Base-by-base conservation (phyloP, 2,797 vertebrate species). In the Salmo trutta region DNA sequence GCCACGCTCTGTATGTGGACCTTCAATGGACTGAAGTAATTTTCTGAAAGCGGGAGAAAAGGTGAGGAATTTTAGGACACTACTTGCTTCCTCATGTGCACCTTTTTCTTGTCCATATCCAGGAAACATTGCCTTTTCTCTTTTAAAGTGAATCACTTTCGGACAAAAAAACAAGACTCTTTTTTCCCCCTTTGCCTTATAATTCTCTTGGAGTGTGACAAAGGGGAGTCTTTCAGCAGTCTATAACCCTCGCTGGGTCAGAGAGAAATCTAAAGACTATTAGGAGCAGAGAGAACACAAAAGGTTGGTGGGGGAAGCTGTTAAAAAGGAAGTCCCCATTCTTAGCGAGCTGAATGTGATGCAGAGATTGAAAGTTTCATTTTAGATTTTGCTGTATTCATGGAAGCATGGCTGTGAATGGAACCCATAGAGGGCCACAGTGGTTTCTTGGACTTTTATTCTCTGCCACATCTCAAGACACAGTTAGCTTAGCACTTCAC, bases 351-450 rank as follows among this genome's bases (percentile, higher is more conserved):
- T 93, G 41, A 47, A 47, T 47, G 41, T 47, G 41, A 47, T 47
- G 90, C 82, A 86, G 93, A 95, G 95, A 96, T 96, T 93, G 95
- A 94, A 95, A 95, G 92, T 95, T 95, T 95, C 92, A 92, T 95
- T 95, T 94, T 91, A 94, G 94, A 92, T 95, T 94, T 95, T 93
- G 93, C 91, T 77, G 93, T 95, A 95, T 96, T 96, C 95, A 95
- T 95, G 91, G 93, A 91, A 86, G 91, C 69, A 88, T 81, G 84
- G 86, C 85, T 33, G 69, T 94, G 94, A 95, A 95, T 93, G 85
- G 93, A 88, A 84, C 87, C 81, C 84, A 91, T 89, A 89, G 91
- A 92, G 92, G 91, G 90, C 93, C 92, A 91, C 86, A 79, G 88
- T 84, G 87, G 89, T 89, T 83, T 91, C 88, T 90, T 87, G 91